A percentile compares a stretch with the other conserved stretches of the same genome.
Evolutionary conservation across 2,888 invertebrate species (phyloP).

Genomic region (Drosophila paucipuncta): DNA sequence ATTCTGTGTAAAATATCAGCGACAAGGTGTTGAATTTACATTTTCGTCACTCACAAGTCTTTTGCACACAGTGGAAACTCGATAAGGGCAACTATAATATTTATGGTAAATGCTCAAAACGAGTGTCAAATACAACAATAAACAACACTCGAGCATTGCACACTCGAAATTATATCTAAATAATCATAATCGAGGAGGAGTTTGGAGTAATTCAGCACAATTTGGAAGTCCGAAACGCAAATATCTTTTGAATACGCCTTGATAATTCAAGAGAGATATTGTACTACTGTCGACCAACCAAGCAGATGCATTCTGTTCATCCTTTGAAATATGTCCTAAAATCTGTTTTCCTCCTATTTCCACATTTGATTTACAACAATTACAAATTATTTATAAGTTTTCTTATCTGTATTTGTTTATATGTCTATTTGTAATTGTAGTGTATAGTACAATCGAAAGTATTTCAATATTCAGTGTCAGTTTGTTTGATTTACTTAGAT

Average conservation of each 20-base stretch:
- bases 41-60: conserved; percentile 14
- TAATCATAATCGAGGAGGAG: not conserved
- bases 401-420: not conserved
- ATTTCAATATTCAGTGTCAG: conserved; percentile 34
- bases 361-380: not conserved
- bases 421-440: not conserved
- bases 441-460: conserved; percentile 24
- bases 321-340: not conserved
- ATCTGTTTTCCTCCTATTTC: not conserved
- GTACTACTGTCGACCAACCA: not conserved
- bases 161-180: not conserved
- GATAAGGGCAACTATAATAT: not conserved
- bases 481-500: conserved; percentile 44
- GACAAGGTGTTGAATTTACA: conserved; percentile 38
- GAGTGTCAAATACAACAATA: not conserved
- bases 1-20: conserved; percentile 38
- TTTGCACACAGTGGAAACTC: conserved; percentile 2
- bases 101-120: not conserved
- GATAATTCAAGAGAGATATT: not conserved
- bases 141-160: conserved; percentile 1
- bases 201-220: not conserved
- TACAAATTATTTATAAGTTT: not conserved
- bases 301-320: not conserved
- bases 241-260: not conserved
- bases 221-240: not conserved